phyloP scores from a whole-genome alignment of 2,113 vertebrate species.

The Propithecus coquereli region DNA sequence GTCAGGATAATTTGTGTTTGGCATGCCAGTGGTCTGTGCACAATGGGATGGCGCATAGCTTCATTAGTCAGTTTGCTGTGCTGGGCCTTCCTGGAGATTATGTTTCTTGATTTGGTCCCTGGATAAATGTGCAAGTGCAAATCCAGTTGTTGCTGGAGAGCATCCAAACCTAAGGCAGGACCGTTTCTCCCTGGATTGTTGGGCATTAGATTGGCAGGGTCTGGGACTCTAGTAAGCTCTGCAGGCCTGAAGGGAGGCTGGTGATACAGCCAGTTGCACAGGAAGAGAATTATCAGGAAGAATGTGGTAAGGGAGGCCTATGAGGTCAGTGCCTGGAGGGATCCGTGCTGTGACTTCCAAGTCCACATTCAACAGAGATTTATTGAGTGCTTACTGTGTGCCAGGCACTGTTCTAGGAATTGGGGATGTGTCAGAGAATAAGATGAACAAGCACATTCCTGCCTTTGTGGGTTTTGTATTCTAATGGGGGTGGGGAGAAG shows the following conservation, averaged over 20 bases:
- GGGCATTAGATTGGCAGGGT: conserved; percentile 33
- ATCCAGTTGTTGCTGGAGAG: conserved; percentile 55
- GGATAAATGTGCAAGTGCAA: conserved; percentile 46
- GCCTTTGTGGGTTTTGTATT: neutral
- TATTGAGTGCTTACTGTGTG: neutral
- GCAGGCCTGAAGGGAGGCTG: neutral
- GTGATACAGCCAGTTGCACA: neutral
- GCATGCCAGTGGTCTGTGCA: neutral
- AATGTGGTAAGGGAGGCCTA: neutral
- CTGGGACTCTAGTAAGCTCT: conserved; percentile 29
- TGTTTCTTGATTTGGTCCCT: conserved; percentile 46
- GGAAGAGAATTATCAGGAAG: neutral
- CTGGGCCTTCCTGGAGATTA: neutral
- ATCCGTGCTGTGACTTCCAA: neutral
- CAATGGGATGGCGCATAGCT: neutral
- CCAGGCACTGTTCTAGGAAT: neutral
- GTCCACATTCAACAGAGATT: neutral
- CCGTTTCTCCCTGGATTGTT: conserved; percentile 6
- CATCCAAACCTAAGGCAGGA: conserved; percentile 23
- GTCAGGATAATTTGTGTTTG: neutral
- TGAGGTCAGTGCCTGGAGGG: neutral
- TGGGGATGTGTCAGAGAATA: neutral
- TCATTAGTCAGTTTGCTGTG: conserved; percentile 35
- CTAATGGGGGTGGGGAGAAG: neutral
- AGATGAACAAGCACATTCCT: neutral